These are phyloP conservation scores for Leuciscus waleckii DNA, from an alignment of 2,797 vertebrate species.

Conservation along the genomic window DNA sequence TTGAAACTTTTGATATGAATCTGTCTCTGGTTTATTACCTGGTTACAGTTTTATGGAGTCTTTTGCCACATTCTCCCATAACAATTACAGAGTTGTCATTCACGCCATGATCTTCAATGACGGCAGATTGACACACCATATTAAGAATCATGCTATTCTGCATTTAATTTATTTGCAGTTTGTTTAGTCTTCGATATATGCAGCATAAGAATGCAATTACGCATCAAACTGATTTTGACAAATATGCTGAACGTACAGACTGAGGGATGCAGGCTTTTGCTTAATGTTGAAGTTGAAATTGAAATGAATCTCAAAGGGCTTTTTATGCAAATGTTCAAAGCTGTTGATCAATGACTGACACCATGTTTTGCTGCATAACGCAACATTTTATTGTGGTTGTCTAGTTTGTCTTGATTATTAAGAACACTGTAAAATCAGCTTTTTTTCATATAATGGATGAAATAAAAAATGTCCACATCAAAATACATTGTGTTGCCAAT, in stretches of 20 bases:
- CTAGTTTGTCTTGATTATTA: not conserved
- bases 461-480: conserved; percentile 13
- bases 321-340: conserved; percentile 44
- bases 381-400: conserved; percentile 3
- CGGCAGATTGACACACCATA: not conserved
- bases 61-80: conserved; percentile 43
- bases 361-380: not conserved
- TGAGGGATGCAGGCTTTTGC: conserved; percentile 6
- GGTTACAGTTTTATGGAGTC: conserved; percentile 33
- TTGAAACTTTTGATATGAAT: conserved; percentile 55
- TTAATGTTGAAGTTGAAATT: conserved; percentile 23
- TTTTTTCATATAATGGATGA: conserved; percentile 6
- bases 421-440: not conserved
- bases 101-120: conserved; percentile 30
- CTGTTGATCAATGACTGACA: conserved; percentile 10
- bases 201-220: conserved; percentile 7
- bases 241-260: conserved; percentile 6
- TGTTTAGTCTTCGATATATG: not conserved
- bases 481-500: conserved; percentile 7
- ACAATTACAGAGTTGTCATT: conserved; percentile 55
- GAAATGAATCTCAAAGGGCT: conserved; percentile 21
- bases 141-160: conserved; percentile 15
- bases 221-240: conserved; percentile 22
- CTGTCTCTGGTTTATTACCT: conserved; percentile 53
- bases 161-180: not conserved